Conservation (phyloP, 37 sponge, comb jelly and placozoan species). For the Ephydatia muelleri region DNA sequence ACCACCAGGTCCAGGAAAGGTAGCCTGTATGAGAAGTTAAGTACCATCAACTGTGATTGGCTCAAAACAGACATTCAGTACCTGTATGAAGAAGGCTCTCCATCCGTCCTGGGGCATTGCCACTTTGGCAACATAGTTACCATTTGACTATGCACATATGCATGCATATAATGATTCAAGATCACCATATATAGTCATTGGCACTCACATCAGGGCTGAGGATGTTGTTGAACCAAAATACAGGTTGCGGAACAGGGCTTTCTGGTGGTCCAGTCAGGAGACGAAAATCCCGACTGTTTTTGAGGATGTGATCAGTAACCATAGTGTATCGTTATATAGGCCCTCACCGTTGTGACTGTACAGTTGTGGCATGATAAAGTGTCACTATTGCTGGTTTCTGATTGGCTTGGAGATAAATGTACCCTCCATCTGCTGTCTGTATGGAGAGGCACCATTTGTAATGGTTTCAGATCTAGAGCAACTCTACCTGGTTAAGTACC, state of each 20-base stretch:
- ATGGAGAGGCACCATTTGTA: neutral
- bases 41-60: neutral
- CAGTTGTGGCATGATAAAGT: constrained; percentile 80
- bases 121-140: constrained; percentile 55
- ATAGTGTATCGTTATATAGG: neutral
- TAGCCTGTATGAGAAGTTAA: constrained; percentile 37
- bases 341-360: constrained; percentile 44
- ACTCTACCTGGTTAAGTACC: constrained; percentile 13
- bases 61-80: neutral
- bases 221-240: constrained; percentile 65
- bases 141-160: constrained; percentile 34
- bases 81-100: constrained; percentile 88
- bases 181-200: neutral
- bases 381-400: constrained; percentile 52
- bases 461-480: neutral
- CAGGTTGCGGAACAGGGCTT: constrained; percentile 69
- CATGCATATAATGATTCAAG: neutral
- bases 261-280: constrained; percentile 66
- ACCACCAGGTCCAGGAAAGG: constrained; percentile 60
- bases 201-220: constrained; percentile 32
- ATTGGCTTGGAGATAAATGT: constrained; percentile 56
- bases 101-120: constrained; percentile 72
- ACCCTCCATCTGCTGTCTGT: constrained; percentile 66
- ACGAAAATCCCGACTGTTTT: constrained; percentile 77
- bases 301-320: neutral